A percentile compares a stretch with the other conserved stretches of the same genome.
Conservation (phyloP, 92 coral and sea anemone genomes). For the Palythoa grandiflora region DNA sequence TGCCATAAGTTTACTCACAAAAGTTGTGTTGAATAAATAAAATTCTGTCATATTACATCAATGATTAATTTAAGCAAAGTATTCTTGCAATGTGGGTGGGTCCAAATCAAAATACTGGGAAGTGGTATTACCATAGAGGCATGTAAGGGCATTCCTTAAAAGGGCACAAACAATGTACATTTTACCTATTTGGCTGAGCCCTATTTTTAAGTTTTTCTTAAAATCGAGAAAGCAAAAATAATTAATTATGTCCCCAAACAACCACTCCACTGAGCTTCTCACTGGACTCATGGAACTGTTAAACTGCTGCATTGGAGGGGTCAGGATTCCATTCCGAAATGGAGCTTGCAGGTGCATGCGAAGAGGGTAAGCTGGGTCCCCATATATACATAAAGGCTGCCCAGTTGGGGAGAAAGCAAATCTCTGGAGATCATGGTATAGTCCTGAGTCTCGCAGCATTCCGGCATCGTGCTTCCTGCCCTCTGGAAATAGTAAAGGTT, state of each 20-base stretch:
- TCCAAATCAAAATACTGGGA: constrained; percentile 40
- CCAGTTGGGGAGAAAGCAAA: constrained; percentile 19
- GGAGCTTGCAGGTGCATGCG: neutral
- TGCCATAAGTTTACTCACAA: neutral
- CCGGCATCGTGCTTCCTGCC: constrained; percentile 50
- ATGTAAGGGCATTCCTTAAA: constrained; percentile 3
- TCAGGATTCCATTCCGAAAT: neutral
- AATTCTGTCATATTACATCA: neutral
- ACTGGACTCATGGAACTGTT: constrained; percentile 8
- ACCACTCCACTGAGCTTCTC: constrained; percentile 16
- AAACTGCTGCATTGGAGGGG: neutral
- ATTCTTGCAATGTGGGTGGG: constrained; percentile 46
- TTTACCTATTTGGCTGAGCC: neutral
- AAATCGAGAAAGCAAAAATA: constrained; percentile 9
- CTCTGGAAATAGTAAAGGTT: constrained; percentile 15
- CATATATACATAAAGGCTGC: neutral
- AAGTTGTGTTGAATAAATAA: neutral
- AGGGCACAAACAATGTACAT: constrained; percentile 2
- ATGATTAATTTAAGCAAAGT: constrained; percentile 13
- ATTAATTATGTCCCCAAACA: neutral
- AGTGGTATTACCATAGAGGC: constrained; percentile 39
- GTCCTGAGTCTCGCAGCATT: constrained; percentile 48
- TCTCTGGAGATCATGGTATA: constrained; percentile 14
- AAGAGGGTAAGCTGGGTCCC: constrained; percentile 11
- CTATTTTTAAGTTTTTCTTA: constrained; percentile 1